Conservation (phyloP, 1,140 invertebrate genomes). For the Megalonaias nervosa region DNA sequence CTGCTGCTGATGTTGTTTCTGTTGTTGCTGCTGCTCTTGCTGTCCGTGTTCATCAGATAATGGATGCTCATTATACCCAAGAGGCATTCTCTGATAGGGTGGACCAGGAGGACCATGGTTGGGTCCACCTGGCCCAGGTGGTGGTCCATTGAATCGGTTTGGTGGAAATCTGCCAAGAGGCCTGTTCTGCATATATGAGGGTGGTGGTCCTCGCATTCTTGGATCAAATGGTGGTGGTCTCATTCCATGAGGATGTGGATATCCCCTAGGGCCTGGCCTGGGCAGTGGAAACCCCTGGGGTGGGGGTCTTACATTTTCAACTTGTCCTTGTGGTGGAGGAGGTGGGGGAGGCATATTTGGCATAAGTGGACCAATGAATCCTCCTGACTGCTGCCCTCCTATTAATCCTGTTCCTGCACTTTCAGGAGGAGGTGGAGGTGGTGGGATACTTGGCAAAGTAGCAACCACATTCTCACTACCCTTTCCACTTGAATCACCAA, state of each 20-base stretch:
- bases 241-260: conserved; percentile 19
- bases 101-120: conserved; percentile 18
- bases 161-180: conserved; percentile 26
- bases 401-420: too few relatives aligned
- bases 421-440: too few relatives aligned
- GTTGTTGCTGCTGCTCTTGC: not conserved
- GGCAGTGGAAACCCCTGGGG: conserved; percentile 29
- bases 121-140: conserved; percentile 14
- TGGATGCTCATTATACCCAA: conserved; percentile 13
- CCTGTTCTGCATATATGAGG: conserved; percentile 28
- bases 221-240: conserved; percentile 27
- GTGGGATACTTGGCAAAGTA: too few relatives aligned
- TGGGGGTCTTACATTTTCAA: conserved; percentile 12
- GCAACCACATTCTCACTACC: too few relatives aligned
- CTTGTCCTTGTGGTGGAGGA: conserved; percentile 7
- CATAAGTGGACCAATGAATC: conserved; percentile 35
- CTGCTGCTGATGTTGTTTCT: too few relatives aligned
- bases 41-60: conserved; percentile 4
- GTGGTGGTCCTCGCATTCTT: conserved; percentile 30
- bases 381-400: not conserved
- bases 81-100: conserved; percentile 6
- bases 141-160: conserved; percentile 18
- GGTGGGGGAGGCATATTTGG: conserved; percentile 26
- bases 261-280: conserved; percentile 8
- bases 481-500: conserved; percentile 11